A percentile compares a stretch with the other conserved stretches of the same genome.
These are phyloP conservation scores for pig (Sus scrofa) DNA, from an alignment of 2,113 vertebrate species.

Conservation along the genomic window DNA sequence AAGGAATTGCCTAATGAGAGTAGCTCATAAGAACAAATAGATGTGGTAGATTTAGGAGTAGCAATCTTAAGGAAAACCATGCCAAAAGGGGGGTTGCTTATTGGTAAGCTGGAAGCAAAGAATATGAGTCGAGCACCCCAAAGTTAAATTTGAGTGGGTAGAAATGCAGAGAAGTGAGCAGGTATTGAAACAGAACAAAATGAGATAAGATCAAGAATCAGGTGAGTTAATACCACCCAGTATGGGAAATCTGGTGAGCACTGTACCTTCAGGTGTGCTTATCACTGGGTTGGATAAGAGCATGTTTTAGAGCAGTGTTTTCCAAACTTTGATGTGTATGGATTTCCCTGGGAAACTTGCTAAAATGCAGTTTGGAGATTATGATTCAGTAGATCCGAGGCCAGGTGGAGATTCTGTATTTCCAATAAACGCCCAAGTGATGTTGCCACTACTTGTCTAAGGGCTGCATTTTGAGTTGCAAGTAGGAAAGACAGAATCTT, in stretches of 20 bases:
- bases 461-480: background rate
- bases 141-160: background rate
- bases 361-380: background rate
- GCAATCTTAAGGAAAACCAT: background rate
- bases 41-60: background rate
- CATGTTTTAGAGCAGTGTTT: background rate
- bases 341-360: background rate
- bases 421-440: background rate
- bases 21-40: background rate
- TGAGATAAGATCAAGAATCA: background rate
- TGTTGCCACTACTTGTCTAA: background rate
- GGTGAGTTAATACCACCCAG: background rate
- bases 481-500: background rate
- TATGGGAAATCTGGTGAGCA: background rate
- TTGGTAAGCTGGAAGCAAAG: background rate
- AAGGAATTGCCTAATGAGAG: background rate
- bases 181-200: background rate
- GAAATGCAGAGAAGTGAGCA: background rate
- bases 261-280: background rate
- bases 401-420: background rate
- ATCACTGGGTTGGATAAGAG: background rate
- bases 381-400: background rate
- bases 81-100: background rate
- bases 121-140: background rate
- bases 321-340: background rate